A percentile compares a stretch with the other conserved stretches of the same genome.
Conservation (phyloP, 2,888 invertebrate genomes). For the Platycnemis pennipes region DNA sequence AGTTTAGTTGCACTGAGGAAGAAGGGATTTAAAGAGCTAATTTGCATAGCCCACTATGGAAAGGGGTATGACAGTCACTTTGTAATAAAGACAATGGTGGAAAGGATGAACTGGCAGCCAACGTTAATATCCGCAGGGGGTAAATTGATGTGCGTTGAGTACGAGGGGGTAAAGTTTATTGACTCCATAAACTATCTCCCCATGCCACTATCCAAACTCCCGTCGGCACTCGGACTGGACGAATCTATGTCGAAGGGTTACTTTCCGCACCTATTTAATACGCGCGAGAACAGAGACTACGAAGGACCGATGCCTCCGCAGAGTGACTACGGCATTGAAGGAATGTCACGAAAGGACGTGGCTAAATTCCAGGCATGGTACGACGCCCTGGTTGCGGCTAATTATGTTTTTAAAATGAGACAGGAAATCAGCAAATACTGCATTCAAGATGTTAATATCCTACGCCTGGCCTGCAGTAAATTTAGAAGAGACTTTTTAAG, state of each 20-base stretch:
- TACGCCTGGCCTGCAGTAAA: conserved; percentile 5
- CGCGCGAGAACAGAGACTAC: background rate
- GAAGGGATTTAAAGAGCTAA: background rate
- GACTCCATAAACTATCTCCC: conserved; percentile 53
- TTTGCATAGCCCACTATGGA: conserved; percentile 44
- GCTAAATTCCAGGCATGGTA: background rate
- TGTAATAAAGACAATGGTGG: conserved; percentile 16
- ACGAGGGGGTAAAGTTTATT: background rate
- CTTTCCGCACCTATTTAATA: conserved; percentile 51
- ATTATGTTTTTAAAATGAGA: conserved; percentile 19
- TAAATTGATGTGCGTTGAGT: background rate
- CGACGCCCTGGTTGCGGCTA: background rate
- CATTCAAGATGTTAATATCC: conserved; percentile 34
- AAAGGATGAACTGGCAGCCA: conserved; percentile 34
- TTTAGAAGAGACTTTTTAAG: conserved; percentile 34
- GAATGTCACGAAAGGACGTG: conserved; percentile 3
- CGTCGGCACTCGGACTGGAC: background rate
- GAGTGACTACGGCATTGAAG: conserved; percentile 7
- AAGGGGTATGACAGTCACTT: conserved; percentile 64
- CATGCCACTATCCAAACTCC: conserved; percentile 43
- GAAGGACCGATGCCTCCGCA: conserved; percentile 34
- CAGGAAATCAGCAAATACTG: conserved; percentile 30
- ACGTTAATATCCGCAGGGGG: background rate
- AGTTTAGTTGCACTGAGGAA: background rate
- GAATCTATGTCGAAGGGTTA: conserved; percentile 21